Percentiles rank a stretch among this genome's conserved stretches.
Conservation (phyloP, 2,113 vertebrate species). For the Panthera tigris region DNA sequence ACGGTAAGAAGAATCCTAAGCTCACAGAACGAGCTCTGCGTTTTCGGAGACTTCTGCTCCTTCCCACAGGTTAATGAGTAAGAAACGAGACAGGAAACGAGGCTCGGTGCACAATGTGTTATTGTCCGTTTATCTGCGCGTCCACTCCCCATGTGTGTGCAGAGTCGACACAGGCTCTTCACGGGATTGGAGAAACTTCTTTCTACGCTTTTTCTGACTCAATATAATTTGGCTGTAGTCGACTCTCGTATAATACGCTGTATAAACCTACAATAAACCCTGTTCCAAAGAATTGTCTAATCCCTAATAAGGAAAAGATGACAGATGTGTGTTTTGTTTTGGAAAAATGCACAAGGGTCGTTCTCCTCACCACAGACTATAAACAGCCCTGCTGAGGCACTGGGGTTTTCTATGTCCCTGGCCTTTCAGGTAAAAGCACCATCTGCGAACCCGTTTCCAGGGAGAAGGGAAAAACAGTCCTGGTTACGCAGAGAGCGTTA, state of each 20-base stretch:
- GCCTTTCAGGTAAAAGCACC: neutral
- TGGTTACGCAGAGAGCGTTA: fast-evolving
- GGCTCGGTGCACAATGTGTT: fast-evolving
- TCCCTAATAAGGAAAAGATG: neutral
- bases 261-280: neutral
- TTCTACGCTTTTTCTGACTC: neutral
- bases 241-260: neutral
- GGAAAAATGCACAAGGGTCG: fast-evolving
- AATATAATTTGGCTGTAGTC: fast-evolving
- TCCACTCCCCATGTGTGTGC: fast-evolving
- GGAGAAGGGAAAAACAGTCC: neutral
- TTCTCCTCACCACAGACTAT: neutral
- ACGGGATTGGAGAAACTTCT: neutral
- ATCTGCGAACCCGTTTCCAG: neutral
- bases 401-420: neutral
- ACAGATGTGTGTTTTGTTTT: too few relatives aligned
- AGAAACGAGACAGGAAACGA: fast-evolving
- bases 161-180: fast-evolving
- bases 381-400: neutral
- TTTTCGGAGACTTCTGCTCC: neutral
- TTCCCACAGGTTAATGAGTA: neutral
- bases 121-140: fast-evolving
- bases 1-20: neutral
- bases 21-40: fast-evolving
- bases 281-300: neutral